Conservation (phyloP, 2,113 vertebrate genomes). For the Indicator indicator region DNA sequence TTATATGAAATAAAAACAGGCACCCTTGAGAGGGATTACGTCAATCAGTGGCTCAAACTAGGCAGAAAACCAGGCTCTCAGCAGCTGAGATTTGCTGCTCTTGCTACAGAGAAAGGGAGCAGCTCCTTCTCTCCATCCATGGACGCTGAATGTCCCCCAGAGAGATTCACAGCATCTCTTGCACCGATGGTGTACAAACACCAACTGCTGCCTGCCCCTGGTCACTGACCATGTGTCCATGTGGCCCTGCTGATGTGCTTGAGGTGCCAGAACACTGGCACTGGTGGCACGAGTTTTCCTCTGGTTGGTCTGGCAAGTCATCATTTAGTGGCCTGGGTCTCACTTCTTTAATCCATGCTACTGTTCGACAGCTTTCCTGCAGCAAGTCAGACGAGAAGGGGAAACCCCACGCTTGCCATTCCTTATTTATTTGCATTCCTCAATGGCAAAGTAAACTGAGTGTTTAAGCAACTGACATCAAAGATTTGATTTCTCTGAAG, state of each 20-base stretch:
- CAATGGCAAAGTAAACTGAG: slow-evolving; percentile 50
- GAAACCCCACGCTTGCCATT: neutral
- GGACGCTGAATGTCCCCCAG: neutral
- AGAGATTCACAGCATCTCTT: neutral
- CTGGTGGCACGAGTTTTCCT: rapidly evolving
- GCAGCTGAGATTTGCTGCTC: neutral
- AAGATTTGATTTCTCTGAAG: slow-evolving; percentile 66
- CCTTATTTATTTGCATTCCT: slow-evolving; percentile 53
- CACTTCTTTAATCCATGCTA: neutral
- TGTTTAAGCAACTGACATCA: slow-evolving; percentile 63
- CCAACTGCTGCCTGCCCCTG: neutral
- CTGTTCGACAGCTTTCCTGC: neutral
- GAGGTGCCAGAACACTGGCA: neutral
- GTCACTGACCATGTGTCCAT: rapidly evolving
- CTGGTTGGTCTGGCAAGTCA: neutral
- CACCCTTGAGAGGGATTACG: neutral
- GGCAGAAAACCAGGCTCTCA: neutral
- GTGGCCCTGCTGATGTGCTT: rapidly evolving
- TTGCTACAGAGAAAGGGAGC: neutral
- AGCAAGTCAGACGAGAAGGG: neutral
- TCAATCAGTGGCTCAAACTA: neutral
- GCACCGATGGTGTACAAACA: neutral
- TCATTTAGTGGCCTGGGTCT: rapidly evolving
- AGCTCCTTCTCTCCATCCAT: neutral
- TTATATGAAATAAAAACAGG: neutral